Evolutionary conservation across 2,888 invertebrate species (phyloP).

Genomic region (Psococerastis gibbosa): DNA sequence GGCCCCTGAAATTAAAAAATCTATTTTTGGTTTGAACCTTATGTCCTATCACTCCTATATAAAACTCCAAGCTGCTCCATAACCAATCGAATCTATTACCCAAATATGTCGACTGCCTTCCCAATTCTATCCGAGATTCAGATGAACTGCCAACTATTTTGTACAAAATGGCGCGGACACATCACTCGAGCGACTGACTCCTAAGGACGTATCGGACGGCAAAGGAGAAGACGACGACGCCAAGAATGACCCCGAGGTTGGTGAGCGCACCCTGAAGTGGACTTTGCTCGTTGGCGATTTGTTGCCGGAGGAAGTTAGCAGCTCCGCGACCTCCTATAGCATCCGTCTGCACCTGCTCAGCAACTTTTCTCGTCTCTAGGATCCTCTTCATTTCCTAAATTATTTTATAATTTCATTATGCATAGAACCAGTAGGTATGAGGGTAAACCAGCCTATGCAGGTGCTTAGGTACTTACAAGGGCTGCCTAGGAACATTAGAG

Average conservation of each 20-base stretch:
- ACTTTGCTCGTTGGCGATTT: slow-evolving; percentile 28
- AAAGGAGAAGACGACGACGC: slow-evolving; percentile 81
- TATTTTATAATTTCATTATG: slow-evolving; percentile 8
- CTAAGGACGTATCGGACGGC: slow-evolving; percentile 83
- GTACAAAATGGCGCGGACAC: slow-evolving; percentile 10
- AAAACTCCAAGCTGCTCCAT: too few relatives aligned
- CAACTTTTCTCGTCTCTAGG: slow-evolving; percentile 28
- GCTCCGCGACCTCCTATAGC: slow-evolving; percentile 5
- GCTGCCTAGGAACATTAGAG: too few relatives aligned
- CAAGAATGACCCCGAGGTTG: slow-evolving; percentile 71
- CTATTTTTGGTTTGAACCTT: too few relatives aligned
- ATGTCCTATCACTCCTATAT: too few relatives aligned
- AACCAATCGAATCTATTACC: too few relatives aligned
- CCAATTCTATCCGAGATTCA: too few relatives aligned
- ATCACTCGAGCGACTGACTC: slow-evolving; percentile 44
- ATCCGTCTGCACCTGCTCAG: slow-evolving; percentile 24
- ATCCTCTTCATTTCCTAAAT: slow-evolving; percentile 29
- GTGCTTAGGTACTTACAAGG: too few relatives aligned
- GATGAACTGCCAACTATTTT: too few relatives aligned
- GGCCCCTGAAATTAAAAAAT: too few relatives aligned
- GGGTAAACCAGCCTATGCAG: too few relatives aligned
- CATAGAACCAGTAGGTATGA: too few relatives aligned
- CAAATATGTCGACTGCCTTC: too few relatives aligned
- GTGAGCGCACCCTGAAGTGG: slow-evolving; percentile 62
- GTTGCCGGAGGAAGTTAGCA: slow-evolving; percentile 22